These are phyloP conservation scores for Zaprionus africanus DNA, from an alignment of 1,140 invertebrate species.

Conservation along the genomic window DNA sequence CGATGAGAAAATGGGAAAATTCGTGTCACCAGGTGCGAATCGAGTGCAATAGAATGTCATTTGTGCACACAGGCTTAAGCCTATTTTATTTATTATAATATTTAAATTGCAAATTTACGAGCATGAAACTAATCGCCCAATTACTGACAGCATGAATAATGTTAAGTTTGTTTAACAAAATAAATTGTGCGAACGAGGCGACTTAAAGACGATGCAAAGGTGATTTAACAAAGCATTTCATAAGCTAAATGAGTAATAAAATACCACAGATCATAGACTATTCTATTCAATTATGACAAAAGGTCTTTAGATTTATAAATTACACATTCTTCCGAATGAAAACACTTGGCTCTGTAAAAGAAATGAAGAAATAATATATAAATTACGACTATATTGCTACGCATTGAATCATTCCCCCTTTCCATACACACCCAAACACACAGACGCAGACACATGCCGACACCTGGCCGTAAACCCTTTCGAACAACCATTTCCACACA, in stretches of 20 bases:
- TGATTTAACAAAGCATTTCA: not conserved
- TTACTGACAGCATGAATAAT: conserved; percentile 8
- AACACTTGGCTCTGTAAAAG: conserved; percentile 7
- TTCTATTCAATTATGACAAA: conserved; percentile 1
- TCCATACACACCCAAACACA: not conserved
- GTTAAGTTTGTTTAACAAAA: conserved; percentile 3
- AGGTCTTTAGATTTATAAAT: conserved; percentile 4
- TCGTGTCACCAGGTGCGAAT: conserved; percentile 19
- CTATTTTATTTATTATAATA: conserved; percentile 28
- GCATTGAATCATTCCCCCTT: conserved; percentile 25
- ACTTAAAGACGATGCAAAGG: not conserved
- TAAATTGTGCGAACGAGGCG: not conserved
- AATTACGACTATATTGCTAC: not conserved
- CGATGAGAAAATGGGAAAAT: not conserved
- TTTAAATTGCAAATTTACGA: conserved; percentile 11
- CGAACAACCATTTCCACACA: conserved; percentile 53
- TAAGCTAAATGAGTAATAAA: not conserved
- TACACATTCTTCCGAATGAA: conserved; percentile 2
- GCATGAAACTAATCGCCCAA: not conserved
- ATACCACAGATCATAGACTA: not conserved
- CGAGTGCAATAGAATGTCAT: conserved; percentile 10
- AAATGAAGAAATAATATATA: not conserved
- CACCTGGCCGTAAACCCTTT: not conserved
- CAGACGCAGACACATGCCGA: not conserved
- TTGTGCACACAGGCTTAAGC: conserved; percentile 4